A percentile compares a stretch with the other conserved stretches of the same genome.
These are phyloP conservation scores for Seriola dumerili DNA, from an alignment of 2,113 vertebrate genomes.

Conservation along the genomic window DNA sequence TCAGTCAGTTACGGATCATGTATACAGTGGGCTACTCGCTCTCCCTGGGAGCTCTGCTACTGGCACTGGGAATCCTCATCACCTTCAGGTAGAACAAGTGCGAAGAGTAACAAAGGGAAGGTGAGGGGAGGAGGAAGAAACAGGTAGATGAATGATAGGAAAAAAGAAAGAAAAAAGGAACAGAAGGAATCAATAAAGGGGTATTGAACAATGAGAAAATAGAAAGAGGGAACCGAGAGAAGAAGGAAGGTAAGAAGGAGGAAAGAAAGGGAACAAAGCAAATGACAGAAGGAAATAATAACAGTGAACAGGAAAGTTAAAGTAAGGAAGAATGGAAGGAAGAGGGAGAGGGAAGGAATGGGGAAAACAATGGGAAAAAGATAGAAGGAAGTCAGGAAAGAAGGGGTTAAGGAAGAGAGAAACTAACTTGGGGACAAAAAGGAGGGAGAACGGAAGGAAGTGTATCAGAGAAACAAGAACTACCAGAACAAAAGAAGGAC, in stretches of 20 bases:
- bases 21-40: conserved; percentile 95
- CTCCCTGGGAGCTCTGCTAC: conserved; percentile 89
- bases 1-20: conserved; percentile 89
- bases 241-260: not conserved
- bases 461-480: not conserved
- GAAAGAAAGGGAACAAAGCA: not conserved
- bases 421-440: not conserved
- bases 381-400: not conserved
- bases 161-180: not conserved
- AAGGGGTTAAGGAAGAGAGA: not conserved
- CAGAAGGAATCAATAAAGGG: not conserved
- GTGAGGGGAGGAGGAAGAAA: too few species aligned
- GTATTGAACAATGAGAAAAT: not conserved
- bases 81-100: conserved; percentile 88
- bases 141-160: not conserved
- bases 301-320: not conserved
- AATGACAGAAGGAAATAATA: not conserved
- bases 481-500: not conserved
- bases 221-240: too few species aligned
- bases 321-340: not conserved
- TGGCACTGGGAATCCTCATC: conserved; percentile 91
- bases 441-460: not conserved
- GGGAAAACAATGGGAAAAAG: too few species aligned
- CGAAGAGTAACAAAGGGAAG: not conserved
- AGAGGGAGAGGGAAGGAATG: not conserved